Base-by-base conservation (phyloP, 2,888 invertebrate species). In the Melipona beecheii region DNA sequence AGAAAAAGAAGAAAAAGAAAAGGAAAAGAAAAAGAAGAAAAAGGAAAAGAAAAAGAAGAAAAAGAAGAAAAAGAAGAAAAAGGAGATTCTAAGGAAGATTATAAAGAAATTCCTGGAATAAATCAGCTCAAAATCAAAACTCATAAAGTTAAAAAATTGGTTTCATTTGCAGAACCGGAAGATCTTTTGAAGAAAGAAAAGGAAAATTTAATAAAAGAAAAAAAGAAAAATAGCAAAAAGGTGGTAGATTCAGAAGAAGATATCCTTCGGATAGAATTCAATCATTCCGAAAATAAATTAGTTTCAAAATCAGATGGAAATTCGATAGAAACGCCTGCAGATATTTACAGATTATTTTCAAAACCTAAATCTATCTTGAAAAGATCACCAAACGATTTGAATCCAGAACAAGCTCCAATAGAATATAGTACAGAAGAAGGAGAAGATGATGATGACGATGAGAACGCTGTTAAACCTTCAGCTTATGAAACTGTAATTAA, bases 311-410 rank as follows among this genome's bases (percentile, higher is more conserved):
- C 86, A 24, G 62, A 50, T 24, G 77, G 21, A 13, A 60, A 78
- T 31, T 62, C 60, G 4, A 90, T 94, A 50, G 77, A 86, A 56
- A 91, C 90, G 27, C 94, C 94, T 15, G 72, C 79, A 62, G 94
- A 94, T 81, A 91, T 94, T 84, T 93, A 93, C 80, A 90, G 87
- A 75, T 78, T 90, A 56, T 90, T 92, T 70, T 85, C 82, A 0
- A 90, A 88, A 60, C 92, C 93, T 9, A 94, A 93, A 71, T 93
- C 94, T 21, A 94, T 94, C 74, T 89, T 94, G 21, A 94, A 94
- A 81, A 90, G 89, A 81, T 90, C 92, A 17, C 78, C 88, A 0
- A 90, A 91, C 66, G 88, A 91, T 75, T 66, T 85, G 58, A 54
- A 69, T 64, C 65, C 79, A 6, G 50, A 75, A 27, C 80, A 78